phyloP scores from a whole-genome alignment of 2,113 vertebrate species.

The Parus major region DNA sequence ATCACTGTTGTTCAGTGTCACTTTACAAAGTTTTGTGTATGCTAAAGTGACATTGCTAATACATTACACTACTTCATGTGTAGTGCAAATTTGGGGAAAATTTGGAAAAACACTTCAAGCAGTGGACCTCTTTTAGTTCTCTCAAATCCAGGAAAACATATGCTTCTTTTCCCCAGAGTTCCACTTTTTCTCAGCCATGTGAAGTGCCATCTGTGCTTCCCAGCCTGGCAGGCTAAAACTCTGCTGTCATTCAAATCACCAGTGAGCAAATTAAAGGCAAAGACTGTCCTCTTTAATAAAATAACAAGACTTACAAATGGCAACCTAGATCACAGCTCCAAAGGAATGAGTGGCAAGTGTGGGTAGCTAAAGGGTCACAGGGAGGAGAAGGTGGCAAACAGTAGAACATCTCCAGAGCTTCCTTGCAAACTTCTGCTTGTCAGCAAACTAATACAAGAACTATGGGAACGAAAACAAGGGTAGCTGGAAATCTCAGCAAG shows the following conservation, averaged over 20 bases:
- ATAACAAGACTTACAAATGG: not conserved
- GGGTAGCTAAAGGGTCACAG: not conserved
- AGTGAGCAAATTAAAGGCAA: conserved; percentile 24
- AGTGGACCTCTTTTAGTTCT: not conserved
- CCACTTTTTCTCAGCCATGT: conserved; percentile 18
- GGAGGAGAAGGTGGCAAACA: not conserved
- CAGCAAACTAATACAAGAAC: not conserved
- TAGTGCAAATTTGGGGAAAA: not conserved
- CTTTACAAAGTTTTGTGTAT: not conserved
- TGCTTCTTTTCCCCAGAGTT: conserved; percentile 17
- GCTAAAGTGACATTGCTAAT: not conserved
- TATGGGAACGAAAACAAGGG: not conserved
- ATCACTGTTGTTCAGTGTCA: not conserved
- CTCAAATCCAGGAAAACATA: conserved; percentile 30
- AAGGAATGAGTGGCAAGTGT: not conserved
- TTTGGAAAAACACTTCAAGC: not conserved
- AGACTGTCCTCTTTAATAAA: not conserved
- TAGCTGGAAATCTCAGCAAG: not conserved
- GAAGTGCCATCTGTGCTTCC: conserved; percentile 51
- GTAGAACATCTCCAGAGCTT: not conserved
- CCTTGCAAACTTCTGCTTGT: not conserved
- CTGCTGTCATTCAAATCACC: not conserved
- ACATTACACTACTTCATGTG: not conserved
- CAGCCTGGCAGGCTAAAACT: conserved; percentile 24
- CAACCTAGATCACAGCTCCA: not conserved